Evolutionary conservation across 92 coral and sea anemone genomes (phyloP).

Genomic region (Micromussa lordhowensis): DNA sequence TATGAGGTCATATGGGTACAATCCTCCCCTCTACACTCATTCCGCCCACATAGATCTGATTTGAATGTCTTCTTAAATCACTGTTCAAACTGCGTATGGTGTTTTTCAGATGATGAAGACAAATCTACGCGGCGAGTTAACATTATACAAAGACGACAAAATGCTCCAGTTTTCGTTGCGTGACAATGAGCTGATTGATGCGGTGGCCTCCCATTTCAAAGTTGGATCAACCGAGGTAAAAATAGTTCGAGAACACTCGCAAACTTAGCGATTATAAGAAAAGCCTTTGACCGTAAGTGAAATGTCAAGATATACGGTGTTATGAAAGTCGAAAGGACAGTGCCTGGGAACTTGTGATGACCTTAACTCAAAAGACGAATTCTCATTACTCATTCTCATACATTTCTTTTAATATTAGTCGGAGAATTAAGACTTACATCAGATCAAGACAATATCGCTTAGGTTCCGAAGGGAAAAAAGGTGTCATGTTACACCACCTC

Average conservation of each 20-base stretch:
- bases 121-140: slow-evolving; percentile 94
- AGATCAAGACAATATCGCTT: neutral
- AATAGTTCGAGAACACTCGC: neutral
- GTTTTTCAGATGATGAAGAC: slow-evolving; percentile 81
- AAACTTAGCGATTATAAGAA: too few relatives aligned
- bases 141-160: slow-evolving; percentile 63
- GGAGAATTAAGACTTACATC: neutral
- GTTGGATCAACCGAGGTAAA: slow-evolving; percentile 93
- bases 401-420: neutral
- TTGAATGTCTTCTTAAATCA: neutral
- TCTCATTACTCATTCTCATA: neutral
- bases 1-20: neutral
- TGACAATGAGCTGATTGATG: slow-evolving; percentile 87
- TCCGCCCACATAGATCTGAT: neutral
- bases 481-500: too few relatives aligned
- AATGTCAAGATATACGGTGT: too few relatives aligned
- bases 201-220: slow-evolving; percentile 85
- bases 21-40: neutral
- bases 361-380: neutral
- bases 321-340: too few relatives aligned
- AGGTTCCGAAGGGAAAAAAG: too few relatives aligned
- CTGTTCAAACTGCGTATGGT: neutral
- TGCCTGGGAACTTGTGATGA: too few relatives aligned
- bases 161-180: slow-evolving; percentile 84
- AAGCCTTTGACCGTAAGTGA: too few relatives aligned